Percentiles rank a stretch among this genome's conserved stretches.
Conservation (phyloP, 2,888 invertebrate genomes). For the Clepsis dumicolana region DNA sequence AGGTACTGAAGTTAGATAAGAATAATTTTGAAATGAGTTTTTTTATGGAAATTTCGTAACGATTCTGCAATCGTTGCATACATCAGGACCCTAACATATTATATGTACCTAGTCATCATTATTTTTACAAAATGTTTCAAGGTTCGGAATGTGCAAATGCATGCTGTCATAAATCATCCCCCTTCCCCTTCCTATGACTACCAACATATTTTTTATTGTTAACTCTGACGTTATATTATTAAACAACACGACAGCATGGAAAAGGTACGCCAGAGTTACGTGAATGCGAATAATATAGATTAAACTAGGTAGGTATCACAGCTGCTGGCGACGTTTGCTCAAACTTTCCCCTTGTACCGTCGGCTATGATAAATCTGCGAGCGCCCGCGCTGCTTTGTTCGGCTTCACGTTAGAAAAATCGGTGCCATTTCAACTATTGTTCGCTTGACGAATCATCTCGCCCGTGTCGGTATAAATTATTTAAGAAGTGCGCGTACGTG, state of each 20-base stretch:
- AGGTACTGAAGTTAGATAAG: too few relatives aligned
- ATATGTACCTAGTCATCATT: too few relatives aligned
- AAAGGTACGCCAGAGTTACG: not conserved
- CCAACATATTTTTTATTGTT: not conserved
- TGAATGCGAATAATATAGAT: conserved; percentile 30
- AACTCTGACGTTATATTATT: not conserved
- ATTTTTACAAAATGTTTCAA: too few relatives aligned
- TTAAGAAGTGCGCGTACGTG: conserved; percentile 14
- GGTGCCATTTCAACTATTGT: conserved; percentile 58
- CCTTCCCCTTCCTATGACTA: not conserved
- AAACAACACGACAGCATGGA: not conserved
- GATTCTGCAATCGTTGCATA: too few relatives aligned
- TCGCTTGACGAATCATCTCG: conserved; percentile 45
- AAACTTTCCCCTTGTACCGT: conserved; percentile 57
- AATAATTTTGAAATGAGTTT: too few relatives aligned
- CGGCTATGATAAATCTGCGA: conserved; percentile 61
- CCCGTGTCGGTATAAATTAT: conserved; percentile 19
- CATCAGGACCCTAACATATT: too few relatives aligned
- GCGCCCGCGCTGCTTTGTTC: conserved; percentile 55
- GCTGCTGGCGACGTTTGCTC: conserved; percentile 52
- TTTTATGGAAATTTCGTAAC: too few relatives aligned
- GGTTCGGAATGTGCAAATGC: conserved; percentile 18
- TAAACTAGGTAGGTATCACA: conserved; percentile 42
- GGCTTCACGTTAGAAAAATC: conserved; percentile 57
- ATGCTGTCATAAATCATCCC: not conserved